Percentiles rank a stretch among this genome's conserved stretches.
These are phyloP conservation scores for Leptopilina clavipes DNA, from an alignment of 1,140 invertebrate species.

Conservation along the genomic window DNA sequence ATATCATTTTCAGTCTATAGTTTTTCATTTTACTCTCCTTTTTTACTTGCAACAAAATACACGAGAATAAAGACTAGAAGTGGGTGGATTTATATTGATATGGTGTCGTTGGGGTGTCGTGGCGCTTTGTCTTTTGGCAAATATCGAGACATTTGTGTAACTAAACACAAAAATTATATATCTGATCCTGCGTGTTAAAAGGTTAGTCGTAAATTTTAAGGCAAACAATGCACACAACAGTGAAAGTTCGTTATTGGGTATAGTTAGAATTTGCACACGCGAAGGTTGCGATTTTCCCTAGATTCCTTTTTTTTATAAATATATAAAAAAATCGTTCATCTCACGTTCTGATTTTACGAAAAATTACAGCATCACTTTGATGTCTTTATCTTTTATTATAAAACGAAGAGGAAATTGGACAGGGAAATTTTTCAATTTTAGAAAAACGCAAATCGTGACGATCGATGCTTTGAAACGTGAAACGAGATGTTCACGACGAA, in stretches of 20 bases:
- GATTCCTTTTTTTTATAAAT: slow-evolving; percentile 20
- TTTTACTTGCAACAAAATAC: background rate
- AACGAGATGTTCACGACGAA: slow-evolving; percentile 52
- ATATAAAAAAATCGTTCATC: slow-evolving; percentile 31
- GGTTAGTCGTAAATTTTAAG: slow-evolving; percentile 46
- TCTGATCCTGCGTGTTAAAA: slow-evolving; percentile 45
- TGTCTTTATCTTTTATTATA: background rate
- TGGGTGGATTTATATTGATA: slow-evolving; percentile 19
- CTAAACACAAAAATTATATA: background rate
- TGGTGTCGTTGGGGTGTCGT: background rate
- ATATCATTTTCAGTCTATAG: background rate
- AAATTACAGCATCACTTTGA: background rate
- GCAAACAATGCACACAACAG: slow-evolving; percentile 52
- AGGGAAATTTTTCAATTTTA: slow-evolving; percentile 19
- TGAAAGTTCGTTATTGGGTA: slow-evolving; percentile 57
- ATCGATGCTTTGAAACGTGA: slow-evolving; percentile 43
- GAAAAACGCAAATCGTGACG: slow-evolving; percentile 15
- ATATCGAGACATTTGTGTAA: background rate
- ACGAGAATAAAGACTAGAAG: background rate
- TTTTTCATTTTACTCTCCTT: background rate
- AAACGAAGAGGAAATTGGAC: background rate
- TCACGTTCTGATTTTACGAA: background rate
- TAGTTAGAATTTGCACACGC: slow-evolving; percentile 53
- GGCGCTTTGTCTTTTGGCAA: background rate
- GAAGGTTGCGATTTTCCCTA: slow-evolving; percentile 45